Percentiles rank a stretch among this genome's conserved stretches.
These are phyloP conservation scores for Nomada lathburiana DNA, from an alignment of 2,888 invertebrate genomes.

Conservation along the genomic window DNA sequence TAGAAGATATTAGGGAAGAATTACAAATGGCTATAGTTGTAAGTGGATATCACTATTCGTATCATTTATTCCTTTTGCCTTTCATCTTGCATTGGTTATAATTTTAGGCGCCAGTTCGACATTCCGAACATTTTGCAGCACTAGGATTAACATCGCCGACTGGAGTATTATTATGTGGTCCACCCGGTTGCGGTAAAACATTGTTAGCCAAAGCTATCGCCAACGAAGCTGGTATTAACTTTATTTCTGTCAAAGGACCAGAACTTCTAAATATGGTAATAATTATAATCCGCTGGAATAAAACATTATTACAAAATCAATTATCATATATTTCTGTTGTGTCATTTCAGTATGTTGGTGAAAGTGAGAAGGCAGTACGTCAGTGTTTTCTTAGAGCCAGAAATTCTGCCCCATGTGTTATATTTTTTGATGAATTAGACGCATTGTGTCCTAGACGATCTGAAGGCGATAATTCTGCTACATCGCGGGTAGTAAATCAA, in stretches of 20 bases:
- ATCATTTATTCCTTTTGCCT: background rate
- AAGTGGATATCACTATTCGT: conserved; percentile 64
- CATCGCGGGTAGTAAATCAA: conserved; percentile 97
- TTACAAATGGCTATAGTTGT: conserved; percentile 95
- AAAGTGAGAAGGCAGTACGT: conserved; percentile 98
- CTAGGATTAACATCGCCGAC: conserved; percentile 93
- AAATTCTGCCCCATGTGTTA: conserved; percentile 98
- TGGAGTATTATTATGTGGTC: conserved; percentile 97
- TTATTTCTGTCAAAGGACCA: conserved; percentile 99
- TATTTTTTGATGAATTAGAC: conserved; percentile 99
- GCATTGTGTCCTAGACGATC: conserved; percentile 96
- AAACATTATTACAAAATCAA: background rate
- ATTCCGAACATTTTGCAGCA: conserved; percentile 91
- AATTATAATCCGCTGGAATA: conserved; percentile 20
- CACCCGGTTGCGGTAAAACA: conserved; percentile 98
- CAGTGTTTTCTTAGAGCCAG: conserved; percentile 97
- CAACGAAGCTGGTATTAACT: conserved; percentile 99
- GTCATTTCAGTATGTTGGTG: conserved; percentile 94
- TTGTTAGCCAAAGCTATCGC: conserved; percentile 98
- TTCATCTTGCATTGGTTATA: conserved; percentile 25
- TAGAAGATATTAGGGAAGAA: conserved; percentile 94
- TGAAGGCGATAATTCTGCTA: conserved; percentile 90
- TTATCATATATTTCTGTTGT: conserved; percentile 27
- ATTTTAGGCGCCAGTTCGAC: conserved; percentile 93
- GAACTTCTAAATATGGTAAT: conserved; percentile 98